These are phyloP conservation scores for Hydra vulgaris DNA, from an alignment of 30 jellyfish, hydroid and myxozoan genomes.

Conservation along the genomic window DNA sequence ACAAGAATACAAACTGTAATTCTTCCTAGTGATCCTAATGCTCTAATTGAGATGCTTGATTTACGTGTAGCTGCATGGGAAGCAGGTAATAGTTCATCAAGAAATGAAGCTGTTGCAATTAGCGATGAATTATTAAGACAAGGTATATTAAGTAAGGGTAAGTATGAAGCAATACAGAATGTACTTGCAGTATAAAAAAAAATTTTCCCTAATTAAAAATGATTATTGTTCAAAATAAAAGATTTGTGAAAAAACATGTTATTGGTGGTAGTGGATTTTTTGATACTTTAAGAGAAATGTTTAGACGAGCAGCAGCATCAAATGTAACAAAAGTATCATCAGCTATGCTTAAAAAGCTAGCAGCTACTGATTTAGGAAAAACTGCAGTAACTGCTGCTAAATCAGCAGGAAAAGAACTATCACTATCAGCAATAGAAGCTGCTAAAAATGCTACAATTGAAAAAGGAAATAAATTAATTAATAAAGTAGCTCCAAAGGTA, in stretches of 20 bases:
- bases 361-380: background rate
- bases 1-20: no score
- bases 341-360: background rate
- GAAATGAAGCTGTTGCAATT: no score
- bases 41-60: no score
- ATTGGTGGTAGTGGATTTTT: background rate
- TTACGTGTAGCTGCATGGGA: no score
- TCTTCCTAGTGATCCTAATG: no score
- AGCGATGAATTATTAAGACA: no score
- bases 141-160: no score
- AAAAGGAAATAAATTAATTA: background rate
- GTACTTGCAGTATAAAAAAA: no score
- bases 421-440: background rate
- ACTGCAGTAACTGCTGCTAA: background rate
- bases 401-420: background rate
- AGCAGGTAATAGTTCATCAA: no score
- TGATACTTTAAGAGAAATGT: background rate
- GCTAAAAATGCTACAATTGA: background rate
- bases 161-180: no score
- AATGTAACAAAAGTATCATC: background rate
- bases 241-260: background rate
- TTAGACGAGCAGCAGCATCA: background rate
- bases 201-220: background rate
- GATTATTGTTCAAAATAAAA: background rate
- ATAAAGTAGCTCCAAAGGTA: no score